phyloP scores from a whole-genome alignment of 2,113 vertebrate species.

The Calidris pygmaea region DNA sequence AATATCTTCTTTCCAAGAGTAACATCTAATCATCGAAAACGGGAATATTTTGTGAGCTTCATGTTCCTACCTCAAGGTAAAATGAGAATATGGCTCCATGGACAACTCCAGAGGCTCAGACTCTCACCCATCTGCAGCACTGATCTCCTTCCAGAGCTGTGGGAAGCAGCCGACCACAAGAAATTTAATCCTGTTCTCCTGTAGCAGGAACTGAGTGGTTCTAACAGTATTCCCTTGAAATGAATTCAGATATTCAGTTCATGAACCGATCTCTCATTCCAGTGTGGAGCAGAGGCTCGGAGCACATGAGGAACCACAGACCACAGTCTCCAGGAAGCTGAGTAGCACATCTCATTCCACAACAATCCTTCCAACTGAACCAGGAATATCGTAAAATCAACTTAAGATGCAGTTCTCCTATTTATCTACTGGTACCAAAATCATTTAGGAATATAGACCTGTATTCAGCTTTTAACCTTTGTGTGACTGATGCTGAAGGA shows the following conservation, averaged over 20 bases:
- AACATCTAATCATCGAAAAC: not conserved
- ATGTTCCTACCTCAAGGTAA: not conserved
- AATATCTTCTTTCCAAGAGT: conserved; percentile 18
- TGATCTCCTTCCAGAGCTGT: not conserved
- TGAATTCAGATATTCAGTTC: not conserved
- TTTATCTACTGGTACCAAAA: not conserved
- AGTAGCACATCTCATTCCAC: not conserved
- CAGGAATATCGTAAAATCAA: not conserved
- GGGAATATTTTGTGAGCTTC: not conserved
- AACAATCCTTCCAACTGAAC: not conserved
- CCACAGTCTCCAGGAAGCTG: not conserved
- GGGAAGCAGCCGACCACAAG: not conserved
- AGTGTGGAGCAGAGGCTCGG: not conserved
- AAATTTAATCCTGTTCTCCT: not conserved
- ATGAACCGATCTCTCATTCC: not conserved
- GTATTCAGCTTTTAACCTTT: not conserved
- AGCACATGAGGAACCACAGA: not conserved
- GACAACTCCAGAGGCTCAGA: not conserved
- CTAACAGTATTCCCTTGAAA: not conserved
- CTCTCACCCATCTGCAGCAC: not conserved
- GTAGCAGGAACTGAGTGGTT: not conserved
- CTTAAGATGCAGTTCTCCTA: not conserved
- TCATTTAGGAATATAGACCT: not conserved
- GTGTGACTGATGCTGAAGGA: not conserved
- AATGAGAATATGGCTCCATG: not conserved